These are phyloP conservation scores for Sebastes steindachneri DNA, from an alignment of 2,797 vertebrate genomes.

Conservation along the genomic window DNA sequence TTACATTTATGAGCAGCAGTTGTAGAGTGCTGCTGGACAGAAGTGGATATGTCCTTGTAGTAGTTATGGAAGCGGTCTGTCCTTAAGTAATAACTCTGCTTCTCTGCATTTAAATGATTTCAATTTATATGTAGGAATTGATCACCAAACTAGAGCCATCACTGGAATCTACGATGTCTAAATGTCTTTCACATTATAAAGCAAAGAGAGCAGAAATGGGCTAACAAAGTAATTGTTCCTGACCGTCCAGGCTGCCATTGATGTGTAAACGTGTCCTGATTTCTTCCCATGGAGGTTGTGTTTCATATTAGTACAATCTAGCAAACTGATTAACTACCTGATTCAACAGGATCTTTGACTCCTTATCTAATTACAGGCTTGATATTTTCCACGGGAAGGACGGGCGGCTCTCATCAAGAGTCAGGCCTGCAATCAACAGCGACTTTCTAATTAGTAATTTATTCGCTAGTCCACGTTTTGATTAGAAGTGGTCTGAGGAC, in stretches of 20 bases:
- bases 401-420: conserved; percentile 57
- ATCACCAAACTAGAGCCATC: background rate
- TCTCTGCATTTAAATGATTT: conserved; percentile 25
- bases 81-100: conserved; percentile 5
- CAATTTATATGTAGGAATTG: conserved; percentile 2
- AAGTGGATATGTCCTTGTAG: conserved; percentile 39
- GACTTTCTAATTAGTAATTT: conserved; percentile 69
- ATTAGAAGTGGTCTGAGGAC: conserved; percentile 56
- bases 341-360: conserved; percentile 70
- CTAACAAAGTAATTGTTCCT: conserved; percentile 9
- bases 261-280: conserved; percentile 15
- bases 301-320: conserved; percentile 50
- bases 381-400: conserved; percentile 72
- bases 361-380: conserved; percentile 71
- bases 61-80: conserved; percentile 8
- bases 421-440: conserved; percentile 60
- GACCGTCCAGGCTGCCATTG: background rate
- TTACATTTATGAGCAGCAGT: conserved; percentile 73
- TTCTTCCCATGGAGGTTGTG: conserved; percentile 20
- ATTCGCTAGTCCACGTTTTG: conserved; percentile 60
- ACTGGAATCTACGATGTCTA: background rate
- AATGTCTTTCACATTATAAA: conserved; percentile 11
- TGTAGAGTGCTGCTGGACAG: conserved; percentile 35
- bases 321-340: conserved; percentile 66
- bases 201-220: background rate